Evolutionary conservation across 2,888 invertebrate species (phyloP), one percentile per base, ranked within the genome.

Genomic region (Noctua janthina): DNA sequence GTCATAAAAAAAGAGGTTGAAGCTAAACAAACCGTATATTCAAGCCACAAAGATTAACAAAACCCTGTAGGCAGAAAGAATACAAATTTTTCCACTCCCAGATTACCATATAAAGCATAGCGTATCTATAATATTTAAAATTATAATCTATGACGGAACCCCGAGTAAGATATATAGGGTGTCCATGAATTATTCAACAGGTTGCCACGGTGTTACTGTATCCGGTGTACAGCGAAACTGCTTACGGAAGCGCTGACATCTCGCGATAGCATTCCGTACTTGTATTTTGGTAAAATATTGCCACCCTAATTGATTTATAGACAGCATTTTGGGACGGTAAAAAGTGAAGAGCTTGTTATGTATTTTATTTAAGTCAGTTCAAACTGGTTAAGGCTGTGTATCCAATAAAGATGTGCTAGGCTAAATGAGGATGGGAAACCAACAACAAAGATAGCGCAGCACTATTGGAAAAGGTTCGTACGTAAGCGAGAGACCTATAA

Each of bases 131-230:
- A 82, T 83, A 82, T 85, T 89, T 85, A 84, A 89, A 84, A 82
- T 87, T 87, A 85, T 90, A 90, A 85, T 89, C 85, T 85, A 84
- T 90, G 89, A 66, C 80, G 80, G 81, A 84, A 89, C 80, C 79
- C 74, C 20, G 51, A 79, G 76, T 77, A 87, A 87, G 87, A 89
- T 89, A 89, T 80, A 89, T 81, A 86, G 87, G 83, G 80, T 89
- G 86, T 82, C 84, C 82, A 91, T 91, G 88, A 90, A 91, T 91
- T 84, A 91, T 91, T 89, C 90, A 91, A 89, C 90, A 88, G 89
- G 88, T 91, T 86, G 81, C 74, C 75, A 76, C 86, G 56, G 85
- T 89, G 90, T 90, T 87, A 84, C 86, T 80, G 90, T 86, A 87
- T 91, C 91, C 91, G 88, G 85, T 87, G 72, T 75, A 82, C 75